phyloP scores from a whole-genome alignment of 2,797 vertebrate species.

The Lutjanus argentimaculatus region DNA sequence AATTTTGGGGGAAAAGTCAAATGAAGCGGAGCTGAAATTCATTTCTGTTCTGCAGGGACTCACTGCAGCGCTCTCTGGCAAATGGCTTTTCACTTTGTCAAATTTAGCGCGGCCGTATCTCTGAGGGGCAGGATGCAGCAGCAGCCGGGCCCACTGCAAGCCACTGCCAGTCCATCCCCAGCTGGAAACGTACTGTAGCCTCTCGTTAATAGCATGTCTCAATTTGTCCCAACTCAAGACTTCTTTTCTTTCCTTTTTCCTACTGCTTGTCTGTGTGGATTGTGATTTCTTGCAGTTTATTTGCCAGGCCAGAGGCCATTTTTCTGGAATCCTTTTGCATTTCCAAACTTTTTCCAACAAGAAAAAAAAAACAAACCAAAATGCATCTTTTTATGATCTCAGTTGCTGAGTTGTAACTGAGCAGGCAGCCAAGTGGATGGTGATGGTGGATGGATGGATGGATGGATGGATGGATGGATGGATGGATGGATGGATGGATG shows the following conservation, averaged over 20 bases:
- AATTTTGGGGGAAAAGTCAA: constrained; percentile 74
- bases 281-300: constrained; percentile 4
- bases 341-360: neutral
- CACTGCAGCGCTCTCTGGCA: constrained; percentile 48
- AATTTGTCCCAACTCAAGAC: constrained; percentile 23
- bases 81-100: constrained; percentile 73
- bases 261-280: neutral
- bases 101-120: constrained; percentile 54
- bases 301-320: neutral
- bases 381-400: neutral
- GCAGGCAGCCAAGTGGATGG: too few species aligned
- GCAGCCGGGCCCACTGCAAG: constrained; percentile 25
- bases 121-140: constrained; percentile 37
- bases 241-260: constrained; percentile 5
- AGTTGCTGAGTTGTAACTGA: neutral
- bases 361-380: too few species aligned
- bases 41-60: constrained; percentile 66
- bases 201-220: constrained; percentile 23
- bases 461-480: too few species aligned
- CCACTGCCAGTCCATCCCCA: constrained; percentile 19
- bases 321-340: neutral
- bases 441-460: too few species aligned
- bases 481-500: too few species aligned
- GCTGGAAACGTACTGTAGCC: neutral
- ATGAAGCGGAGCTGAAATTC: constrained; percentile 75